phyloP scores from a whole-genome alignment of 2,888 invertebrate species.

The Agrotis ipsilon region DNA sequence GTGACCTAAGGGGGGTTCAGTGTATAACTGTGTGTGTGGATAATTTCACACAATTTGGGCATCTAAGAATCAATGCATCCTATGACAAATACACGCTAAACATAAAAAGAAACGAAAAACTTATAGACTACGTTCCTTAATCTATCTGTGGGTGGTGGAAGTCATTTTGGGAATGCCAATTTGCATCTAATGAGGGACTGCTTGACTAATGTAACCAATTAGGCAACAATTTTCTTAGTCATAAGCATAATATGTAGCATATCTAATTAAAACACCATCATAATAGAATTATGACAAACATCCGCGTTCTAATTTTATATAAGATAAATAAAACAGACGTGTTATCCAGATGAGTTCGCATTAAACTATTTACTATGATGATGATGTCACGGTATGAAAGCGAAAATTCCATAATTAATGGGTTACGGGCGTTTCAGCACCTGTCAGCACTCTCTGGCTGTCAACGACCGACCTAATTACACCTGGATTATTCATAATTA shows the following conservation, averaged over 20 bases:
- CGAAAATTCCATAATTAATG: conserved; percentile 79
- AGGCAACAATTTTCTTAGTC: conserved; percentile 34
- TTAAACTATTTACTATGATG: conserved; percentile 44
- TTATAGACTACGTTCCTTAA: no score
- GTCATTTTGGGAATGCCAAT: conserved; percentile 42
- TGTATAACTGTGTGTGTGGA: no score
- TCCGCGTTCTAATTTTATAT: conserved; percentile 10
- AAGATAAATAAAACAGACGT: conserved; percentile 2
- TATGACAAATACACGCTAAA: no score
- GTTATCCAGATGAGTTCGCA: conserved; percentile 24
- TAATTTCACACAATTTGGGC: no score
- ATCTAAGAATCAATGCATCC: no score
- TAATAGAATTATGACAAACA: conserved; percentile 31
- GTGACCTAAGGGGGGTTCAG: no score
- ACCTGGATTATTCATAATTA: conserved; percentile 75
- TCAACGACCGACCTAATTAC: conserved; percentile 79
- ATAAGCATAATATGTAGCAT: conserved; percentile 13
- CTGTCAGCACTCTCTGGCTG: conserved; percentile 71
- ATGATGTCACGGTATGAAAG: conserved; percentile 70
- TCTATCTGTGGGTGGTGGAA: conserved; percentile 28
- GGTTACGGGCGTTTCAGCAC: conserved; percentile 69
- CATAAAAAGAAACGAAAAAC: no score
- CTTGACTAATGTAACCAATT: conserved; percentile 44
- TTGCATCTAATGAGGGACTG: conserved; percentile 33
- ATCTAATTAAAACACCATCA: conserved; percentile 30